Evolutionary conservation across 1,140 invertebrate species (phyloP), one percentile per base, ranked within the genome.

Genomic region (Macrocentrus cingulum): DNA sequence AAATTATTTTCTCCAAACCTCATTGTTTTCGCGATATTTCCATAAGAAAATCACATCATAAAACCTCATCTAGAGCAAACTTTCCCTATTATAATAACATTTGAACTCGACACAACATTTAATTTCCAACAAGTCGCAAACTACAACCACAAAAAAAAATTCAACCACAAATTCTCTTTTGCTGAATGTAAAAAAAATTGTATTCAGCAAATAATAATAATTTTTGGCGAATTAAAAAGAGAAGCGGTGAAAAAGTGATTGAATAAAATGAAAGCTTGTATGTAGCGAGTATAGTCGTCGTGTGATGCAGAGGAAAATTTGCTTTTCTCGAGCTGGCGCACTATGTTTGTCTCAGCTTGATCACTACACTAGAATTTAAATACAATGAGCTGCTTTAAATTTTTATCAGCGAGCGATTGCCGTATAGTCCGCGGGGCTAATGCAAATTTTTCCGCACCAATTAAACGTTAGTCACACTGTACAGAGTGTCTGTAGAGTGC

Each of bases 311-410:
- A n/a, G n/a, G n/a, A n/a, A n/a, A n/a, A n/a, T n/a, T n/a, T n/a
- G n/a, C 9, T 9, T 29, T 29, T 29, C 25, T 29, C 25, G 4
- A 9, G 2, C 22, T n/a, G 15, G 7, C 42, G 1, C n/a, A 45
- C 42, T 46, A 22, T 46, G 7, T 46, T 13, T 2, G 25, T 29
- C 25, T 9, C 25, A 9, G 25, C 25, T 46, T 11, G 22, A n/a
- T 3, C 44, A 5, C 20, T 46, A 46, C 41, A 62, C 22, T 44
- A 53, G 63, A 71, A 76, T 77, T 76, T 76, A 68, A 77, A 76
- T 77, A 77, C 74, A 76, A 76, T 77, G 71, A 74, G 69, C 66
- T 68, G 70, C 68, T 75, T 76, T 76, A 66, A 76, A 76, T 76
- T 77, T 75, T 75, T 77, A 77, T 77, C 69, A 66, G 60, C 59